phyloP scores from a whole-genome alignment of 2,888 invertebrate genomes.

The Eutolmus rufibarbis region DNA sequence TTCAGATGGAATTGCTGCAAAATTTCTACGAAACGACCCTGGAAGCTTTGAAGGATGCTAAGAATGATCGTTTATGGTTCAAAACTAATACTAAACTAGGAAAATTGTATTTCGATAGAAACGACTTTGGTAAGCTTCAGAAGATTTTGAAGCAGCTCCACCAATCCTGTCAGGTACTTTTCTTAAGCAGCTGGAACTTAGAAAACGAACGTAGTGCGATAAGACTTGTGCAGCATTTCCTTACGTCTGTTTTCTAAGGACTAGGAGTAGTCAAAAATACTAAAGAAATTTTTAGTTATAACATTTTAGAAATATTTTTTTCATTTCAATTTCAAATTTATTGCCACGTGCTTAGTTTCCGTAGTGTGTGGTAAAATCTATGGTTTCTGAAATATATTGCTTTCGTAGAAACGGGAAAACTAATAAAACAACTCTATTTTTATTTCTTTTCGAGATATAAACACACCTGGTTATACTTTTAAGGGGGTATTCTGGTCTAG shows the following conservation, averaged over 20 bases:
- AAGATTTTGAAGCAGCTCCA: slow-evolving; percentile 97
- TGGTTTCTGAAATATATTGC: too few species aligned
- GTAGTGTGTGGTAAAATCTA: too few species aligned
- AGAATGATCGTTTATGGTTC: slow-evolving; percentile 99
- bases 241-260: neutral
- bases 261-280: too few species aligned
- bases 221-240: neutral
- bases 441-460: too few species aligned
- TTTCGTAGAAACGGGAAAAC: too few species aligned
- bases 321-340: neutral
- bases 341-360: neutral
- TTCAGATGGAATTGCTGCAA: slow-evolving; percentile 94
- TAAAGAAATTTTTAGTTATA: too few species aligned
- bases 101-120: slow-evolving; percentile 96
- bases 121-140: slow-evolving; percentile 91
- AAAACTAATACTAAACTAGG: slow-evolving; percentile 99
- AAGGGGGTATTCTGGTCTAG: too few species aligned
- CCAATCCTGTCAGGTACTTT: slow-evolving; percentile 88
- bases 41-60: slow-evolving; percentile 95
- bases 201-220: neutral
- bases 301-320: too few species aligned
- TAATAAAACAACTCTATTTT: too few species aligned
- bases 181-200: neutral
- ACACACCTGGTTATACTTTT: too few species aligned
- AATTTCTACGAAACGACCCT: slow-evolving; percentile 98